Evolutionary conservation across 2,797 vertebrate species (phyloP), one percentile per base, ranked within the genome.

Genomic region (Pseudomugil gertrudae): DNA sequence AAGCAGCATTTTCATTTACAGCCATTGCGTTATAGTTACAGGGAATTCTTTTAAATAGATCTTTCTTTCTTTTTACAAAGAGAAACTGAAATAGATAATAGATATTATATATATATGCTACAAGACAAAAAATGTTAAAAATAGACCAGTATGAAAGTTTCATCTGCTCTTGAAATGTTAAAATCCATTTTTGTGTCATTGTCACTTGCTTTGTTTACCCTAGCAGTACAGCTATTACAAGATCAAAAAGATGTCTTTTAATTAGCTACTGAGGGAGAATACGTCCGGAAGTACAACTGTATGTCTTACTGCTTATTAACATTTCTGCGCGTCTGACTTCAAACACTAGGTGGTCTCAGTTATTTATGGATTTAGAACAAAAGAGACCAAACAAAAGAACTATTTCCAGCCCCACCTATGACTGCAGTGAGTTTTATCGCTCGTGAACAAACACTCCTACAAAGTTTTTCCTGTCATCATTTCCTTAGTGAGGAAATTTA

Each of bases 191-290:
- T 62, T 84, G 83, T 92, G 85, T 87, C 88, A 89, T 90, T 91
- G 86, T 90, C 88, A 84, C 82, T 81, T 74, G 76, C 74, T 89
- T 88, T 90, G 83, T 88, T 90, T 87, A 85, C 74, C 72, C 85
- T 78, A 84, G 82, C 82, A 91, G 85, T 86, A 87, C 56, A 36
- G 79, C 83, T 90, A 88, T 91, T 85, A 87, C 78, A 60, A 90
- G 88, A 92, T 92, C 89, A 91, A 90, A 92, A 89, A 84, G 56
- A 85, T 80, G 76, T 82, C 70, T 89, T 86, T 88, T 90, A 92
- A 92, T 92, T 91, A 91, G 87, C 81, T 89, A 81, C 87, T 82
- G 72, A 81, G 88, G 86, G 88, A 91, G 80, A 75, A 72, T 78
- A 84, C 78, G 80, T 82, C 78, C 65, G 62, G 78, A 88, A 83